A percentile compares a stretch with the other conserved stretches of the same genome.
These are phyloP conservation scores for Hippocampus mohnikei DNA, from an alignment of 2,113 vertebrate genomes.

Conservation along the genomic window DNA sequence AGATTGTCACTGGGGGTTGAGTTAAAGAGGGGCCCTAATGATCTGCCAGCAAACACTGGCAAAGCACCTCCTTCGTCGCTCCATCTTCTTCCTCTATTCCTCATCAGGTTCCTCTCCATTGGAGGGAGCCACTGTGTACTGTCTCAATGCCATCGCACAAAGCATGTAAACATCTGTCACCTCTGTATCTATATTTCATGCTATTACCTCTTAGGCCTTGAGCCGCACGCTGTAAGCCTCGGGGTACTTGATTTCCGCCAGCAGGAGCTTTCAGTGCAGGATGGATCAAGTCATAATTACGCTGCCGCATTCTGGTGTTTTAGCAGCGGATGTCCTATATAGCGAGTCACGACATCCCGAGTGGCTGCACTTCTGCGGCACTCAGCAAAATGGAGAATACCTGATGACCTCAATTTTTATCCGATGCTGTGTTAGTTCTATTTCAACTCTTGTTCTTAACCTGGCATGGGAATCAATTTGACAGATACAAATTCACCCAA, in stretches of 20 bases:
- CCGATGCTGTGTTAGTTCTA: constrained; percentile 48
- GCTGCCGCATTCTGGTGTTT: constrained; percentile 58
- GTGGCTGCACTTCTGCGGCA: constrained; percentile 63
- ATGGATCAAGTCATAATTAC: constrained; percentile 70
- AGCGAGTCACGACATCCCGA: constrained; percentile 55
- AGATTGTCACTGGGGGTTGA: constrained; percentile 69
- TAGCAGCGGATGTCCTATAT: constrained; percentile 71
- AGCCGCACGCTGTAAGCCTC: constrained; percentile 66
- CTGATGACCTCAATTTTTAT: constrained; percentile 72
- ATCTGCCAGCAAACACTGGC: constrained; percentile 65
- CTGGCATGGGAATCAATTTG: constrained; percentile 35
- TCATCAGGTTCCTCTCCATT: constrained; percentile 63
- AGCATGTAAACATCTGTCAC: constrained; percentile 68
- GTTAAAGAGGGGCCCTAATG: constrained; percentile 69
- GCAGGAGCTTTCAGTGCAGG: constrained; percentile 59
- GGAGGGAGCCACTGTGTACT: constrained; percentile 55
- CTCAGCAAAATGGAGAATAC: constrained; percentile 70
- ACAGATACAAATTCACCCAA: constrained; percentile 26
- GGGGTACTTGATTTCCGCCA: constrained; percentile 66
- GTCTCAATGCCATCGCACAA: constrained; percentile 64
- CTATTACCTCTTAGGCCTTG: constrained; percentile 71
- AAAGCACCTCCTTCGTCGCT: constrained; percentile 63
- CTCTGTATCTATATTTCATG: constrained; percentile 71
- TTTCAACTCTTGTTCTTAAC: constrained; percentile 36
- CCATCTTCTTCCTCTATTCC: constrained; percentile 50